These are phyloP conservation scores for Odobenus rosmarus DNA, from an alignment of 2,113 vertebrate species.

Conservation along the genomic window DNA sequence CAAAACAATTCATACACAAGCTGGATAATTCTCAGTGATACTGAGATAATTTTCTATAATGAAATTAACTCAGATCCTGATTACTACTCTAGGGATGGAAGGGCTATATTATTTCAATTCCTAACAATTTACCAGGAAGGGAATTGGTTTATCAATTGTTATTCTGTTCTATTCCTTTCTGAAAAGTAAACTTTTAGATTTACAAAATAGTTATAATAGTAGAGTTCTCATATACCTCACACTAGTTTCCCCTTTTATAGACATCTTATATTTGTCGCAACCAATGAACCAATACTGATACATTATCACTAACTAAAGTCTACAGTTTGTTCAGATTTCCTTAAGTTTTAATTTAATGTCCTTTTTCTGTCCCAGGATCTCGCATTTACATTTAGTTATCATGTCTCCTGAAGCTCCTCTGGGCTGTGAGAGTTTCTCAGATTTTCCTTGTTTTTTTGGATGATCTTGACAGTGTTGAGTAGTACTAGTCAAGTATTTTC, in stretches of 20 bases:
- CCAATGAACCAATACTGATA: neutral
- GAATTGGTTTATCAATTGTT: neutral
- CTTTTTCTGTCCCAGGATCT: neutral
- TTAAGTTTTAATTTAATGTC: neutral
- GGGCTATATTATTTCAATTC: neutral
- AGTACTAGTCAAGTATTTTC: neutral
- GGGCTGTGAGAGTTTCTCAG: neutral
- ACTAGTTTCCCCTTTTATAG: neutral
- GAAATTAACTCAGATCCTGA: neutral
- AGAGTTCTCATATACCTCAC: neutral
- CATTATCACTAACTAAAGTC: neutral
- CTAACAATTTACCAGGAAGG: neutral
- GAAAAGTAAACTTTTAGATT: neutral
- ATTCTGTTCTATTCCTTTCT: neutral
- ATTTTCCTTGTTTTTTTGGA: neutral
- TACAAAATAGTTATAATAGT: neutral
- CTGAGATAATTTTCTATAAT: constrained; percentile 26
- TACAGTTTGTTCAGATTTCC: neutral
- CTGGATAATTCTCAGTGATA: neutral
- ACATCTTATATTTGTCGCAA: neutral
- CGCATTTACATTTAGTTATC: neutral
- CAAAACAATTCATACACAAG: constrained; percentile 34
- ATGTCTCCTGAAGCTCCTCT: neutral
- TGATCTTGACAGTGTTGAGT: neutral
- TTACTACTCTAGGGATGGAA: neutral